Evolutionary conservation across 2,888 invertebrate species (phyloP), one percentile per base, ranked within the genome.

Genomic region (Tiliacea citrago): DNA sequence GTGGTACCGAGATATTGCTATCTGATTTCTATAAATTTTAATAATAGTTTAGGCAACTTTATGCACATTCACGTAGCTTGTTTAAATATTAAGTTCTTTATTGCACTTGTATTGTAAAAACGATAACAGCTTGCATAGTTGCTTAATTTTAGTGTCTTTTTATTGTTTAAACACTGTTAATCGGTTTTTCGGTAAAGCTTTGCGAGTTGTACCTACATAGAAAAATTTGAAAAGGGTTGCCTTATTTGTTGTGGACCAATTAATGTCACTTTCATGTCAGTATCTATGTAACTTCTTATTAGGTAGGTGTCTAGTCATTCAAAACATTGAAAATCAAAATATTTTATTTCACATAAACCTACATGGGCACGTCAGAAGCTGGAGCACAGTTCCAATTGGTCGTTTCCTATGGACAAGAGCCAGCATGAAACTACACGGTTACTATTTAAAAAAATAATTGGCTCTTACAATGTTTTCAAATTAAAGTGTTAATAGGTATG

Each of bases 11-110:
- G 91, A 92, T 92, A 92, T 81, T 78, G 79, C 90, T 92, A 94
- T 94, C 94, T 90, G 93, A 94, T 93, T 89, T 86, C 91, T 90
- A 92, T 95, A 93, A 94, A 95, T 93, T 29, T 29, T 1, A 92
- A 91, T 90, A 77, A 7, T 39, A 39, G 89, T 91, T 91, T 89
- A 88, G 89, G 88, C 89, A 89, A 89, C 91, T 91, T 92, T 91
- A 92, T 93, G 92, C 91, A 90, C 89, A 90, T 91, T 86, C 89
- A 90, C 89, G 88, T 86, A 71, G 79, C 84, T 86, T 87, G 88
- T 87, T 86, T 86, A 83, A 84, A 82, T 82, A 81, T 78, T 73
- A 60, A 16, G 62, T 84, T 78, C 78, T 86, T 90, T 91, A 90
- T 90, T 88, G 84, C 84, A 86, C 82, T 86, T 85, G 84, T 71